These are phyloP conservation scores for Andrena chrysosceles DNA, from an alignment of 2,888 invertebrate genomes.

Conservation along the genomic window DNA sequence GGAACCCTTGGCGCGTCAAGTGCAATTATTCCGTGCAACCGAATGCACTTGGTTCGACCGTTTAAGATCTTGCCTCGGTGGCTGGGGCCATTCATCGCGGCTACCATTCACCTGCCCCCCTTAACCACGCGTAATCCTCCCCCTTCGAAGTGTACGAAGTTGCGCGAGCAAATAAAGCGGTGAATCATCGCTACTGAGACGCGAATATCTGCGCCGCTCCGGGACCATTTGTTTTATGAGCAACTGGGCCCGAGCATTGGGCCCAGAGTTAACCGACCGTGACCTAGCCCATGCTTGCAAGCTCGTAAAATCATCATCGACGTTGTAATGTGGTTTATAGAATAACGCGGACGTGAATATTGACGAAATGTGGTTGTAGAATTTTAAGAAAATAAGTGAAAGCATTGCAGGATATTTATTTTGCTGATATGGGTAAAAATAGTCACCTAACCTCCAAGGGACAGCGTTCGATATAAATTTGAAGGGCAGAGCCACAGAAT, in stretches of 20 bases:
- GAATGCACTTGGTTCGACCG: conserved; percentile 51
- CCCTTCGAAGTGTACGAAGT: not conserved
- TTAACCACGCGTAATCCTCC: conserved; percentile 5
- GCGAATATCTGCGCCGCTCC: too few relatives aligned
- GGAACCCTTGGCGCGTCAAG: conserved; percentile 64
- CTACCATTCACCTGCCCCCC: conserved; percentile 50
- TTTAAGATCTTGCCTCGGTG: conserved; percentile 48
- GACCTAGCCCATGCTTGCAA: not conserved
- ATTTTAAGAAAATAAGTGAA: too few relatives aligned
- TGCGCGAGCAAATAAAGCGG: not conserved
- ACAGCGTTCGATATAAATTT: not conserved
- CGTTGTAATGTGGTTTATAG: too few relatives aligned
- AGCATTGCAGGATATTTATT: too few relatives aligned
- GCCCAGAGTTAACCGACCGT: not conserved
- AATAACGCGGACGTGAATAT: too few relatives aligned
- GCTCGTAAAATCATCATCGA: conserved; percentile 1
- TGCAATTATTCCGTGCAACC: conserved; percentile 69
- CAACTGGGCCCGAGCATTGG: too few relatives aligned
- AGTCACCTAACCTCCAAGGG: too few relatives aligned
- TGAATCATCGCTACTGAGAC: too few relatives aligned
- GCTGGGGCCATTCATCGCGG: conserved; percentile 53
- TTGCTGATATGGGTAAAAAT: too few relatives aligned
- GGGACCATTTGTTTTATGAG: too few relatives aligned
- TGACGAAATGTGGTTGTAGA: too few relatives aligned
- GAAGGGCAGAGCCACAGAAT: not conserved